Evolutionary conservation across 2,113 vertebrate genomes (phyloP).

Genomic region (Notothenia coriiceps): DNA sequence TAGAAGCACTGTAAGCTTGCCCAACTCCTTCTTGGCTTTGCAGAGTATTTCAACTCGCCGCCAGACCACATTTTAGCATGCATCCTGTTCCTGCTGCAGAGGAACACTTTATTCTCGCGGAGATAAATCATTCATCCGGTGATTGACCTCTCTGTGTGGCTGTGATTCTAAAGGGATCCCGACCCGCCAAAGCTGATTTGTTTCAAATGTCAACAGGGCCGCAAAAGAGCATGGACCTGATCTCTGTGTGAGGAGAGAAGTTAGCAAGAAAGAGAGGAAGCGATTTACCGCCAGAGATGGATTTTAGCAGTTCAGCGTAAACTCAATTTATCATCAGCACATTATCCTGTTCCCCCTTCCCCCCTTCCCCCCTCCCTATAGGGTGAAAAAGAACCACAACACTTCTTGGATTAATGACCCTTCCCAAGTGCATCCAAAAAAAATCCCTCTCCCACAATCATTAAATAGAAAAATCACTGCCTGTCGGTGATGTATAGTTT

Average conservation of each 20-base stretch:
- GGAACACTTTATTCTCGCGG: constrained; percentile 22
- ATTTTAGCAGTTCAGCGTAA: constrained; percentile 86
- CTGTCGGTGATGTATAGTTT: constrained; percentile 54
- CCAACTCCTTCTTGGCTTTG: constrained; percentile 26
- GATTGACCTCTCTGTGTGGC: constrained; percentile 81
- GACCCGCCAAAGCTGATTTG: constrained; percentile 83
- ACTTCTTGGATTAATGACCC: constrained; percentile 86
- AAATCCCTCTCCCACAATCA: constrained; percentile 50
- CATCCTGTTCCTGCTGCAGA: constrained; percentile 30
- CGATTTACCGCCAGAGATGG: constrained; percentile 86
- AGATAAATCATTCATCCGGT: constrained; percentile 70
- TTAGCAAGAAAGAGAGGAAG: constrained; percentile 79
- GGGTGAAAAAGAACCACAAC: constrained; percentile 56
- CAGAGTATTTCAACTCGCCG: constrained; percentile 30
- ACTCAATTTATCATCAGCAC: constrained; percentile 87
- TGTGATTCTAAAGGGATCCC: constrained; percentile 77
- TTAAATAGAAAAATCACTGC: constrained; percentile 28
- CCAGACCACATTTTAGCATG: constrained; percentile 29
- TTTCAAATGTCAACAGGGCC: constrained; percentile 84
- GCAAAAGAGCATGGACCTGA: constrained; percentile 72
- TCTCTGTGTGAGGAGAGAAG: constrained; percentile 76
- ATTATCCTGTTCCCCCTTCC: constrained; percentile 76
- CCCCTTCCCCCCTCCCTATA: constrained; percentile 70
- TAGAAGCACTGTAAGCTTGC: constrained; percentile 21
- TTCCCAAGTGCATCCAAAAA: constrained; percentile 74